These are phyloP conservation scores for Eubucco bourcierii DNA, from an alignment of 2,113 vertebrate species.

Conservation along the genomic window DNA sequence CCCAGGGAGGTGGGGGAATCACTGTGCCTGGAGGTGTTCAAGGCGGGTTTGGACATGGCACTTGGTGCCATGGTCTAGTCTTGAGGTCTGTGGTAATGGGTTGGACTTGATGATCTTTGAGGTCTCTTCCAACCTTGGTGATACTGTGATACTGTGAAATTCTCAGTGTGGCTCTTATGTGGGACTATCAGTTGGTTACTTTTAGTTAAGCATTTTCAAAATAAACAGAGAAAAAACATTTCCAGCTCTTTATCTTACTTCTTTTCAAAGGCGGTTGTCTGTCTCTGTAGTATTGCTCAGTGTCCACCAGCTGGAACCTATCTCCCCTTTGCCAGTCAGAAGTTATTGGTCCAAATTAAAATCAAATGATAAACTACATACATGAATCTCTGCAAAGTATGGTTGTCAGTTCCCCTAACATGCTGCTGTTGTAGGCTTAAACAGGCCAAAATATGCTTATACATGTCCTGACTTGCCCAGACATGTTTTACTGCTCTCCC, in stretches of 20 bases:
- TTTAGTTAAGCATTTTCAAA: not conserved
- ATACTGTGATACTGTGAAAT: no score
- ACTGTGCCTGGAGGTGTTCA: no score
- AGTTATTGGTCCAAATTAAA: not conserved
- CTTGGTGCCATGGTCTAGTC: no score
- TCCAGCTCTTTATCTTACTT: not conserved
- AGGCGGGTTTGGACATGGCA: no score
- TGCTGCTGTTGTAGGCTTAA: no score
- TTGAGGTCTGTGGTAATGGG: no score
- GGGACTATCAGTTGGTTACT: not conserved
- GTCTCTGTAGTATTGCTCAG: not conserved
- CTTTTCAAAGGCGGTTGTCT: not conserved
- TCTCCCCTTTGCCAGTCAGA: not conserved
- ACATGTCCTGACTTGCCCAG: no score
- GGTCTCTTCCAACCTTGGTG: no score
- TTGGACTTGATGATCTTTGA: no score
- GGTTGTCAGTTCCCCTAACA: rapidly evolving
- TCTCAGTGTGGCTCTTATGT: not conserved
- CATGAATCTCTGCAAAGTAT: not conserved
- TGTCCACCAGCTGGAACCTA: not conserved
- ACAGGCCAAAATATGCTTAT: no score
- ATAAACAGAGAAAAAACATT: not conserved
- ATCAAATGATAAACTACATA: not conserved
- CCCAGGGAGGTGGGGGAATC: no score
- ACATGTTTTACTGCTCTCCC: no score